Percentiles rank a stretch among this genome's conserved stretches.
phyloP scores from a whole-genome alignment of 2,797 vertebrate genomes.

The Gymnothorax javanicus region DNA sequence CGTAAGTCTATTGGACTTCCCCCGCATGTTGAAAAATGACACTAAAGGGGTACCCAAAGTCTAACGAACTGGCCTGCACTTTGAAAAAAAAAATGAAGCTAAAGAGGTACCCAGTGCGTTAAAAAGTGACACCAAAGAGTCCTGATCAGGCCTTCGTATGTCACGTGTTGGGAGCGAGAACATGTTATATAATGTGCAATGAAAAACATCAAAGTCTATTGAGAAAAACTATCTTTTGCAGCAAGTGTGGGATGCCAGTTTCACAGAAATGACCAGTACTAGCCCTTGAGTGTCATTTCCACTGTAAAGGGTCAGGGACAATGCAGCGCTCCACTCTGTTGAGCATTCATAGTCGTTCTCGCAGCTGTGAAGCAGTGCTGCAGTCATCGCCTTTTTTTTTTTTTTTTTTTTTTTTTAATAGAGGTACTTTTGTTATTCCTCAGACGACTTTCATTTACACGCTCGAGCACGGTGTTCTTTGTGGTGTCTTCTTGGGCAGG shows the following conservation, averaged over 20 bases:
- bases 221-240: no score
- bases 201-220: no score
- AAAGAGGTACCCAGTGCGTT: no score
- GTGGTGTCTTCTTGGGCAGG: conserved; percentile 50
- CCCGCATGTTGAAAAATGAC: no score
- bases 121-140: no score
- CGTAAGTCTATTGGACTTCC: no score
- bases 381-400: not conserved
- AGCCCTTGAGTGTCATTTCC: not conserved
- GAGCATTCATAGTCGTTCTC: not conserved
- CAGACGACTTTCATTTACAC: conserved; percentile 14
- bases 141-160: no score
- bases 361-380: not conserved
- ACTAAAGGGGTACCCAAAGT: no score
- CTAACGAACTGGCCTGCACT: no score
- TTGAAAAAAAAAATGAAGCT: no score
- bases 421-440: not conserved
- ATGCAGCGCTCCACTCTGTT: not conserved
- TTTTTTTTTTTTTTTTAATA: not conserved
- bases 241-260: not conserved
- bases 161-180: no score
- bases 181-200: no score
- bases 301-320: not conserved
- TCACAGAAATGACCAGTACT: not conserved
- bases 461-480: conserved; percentile 28